Percentiles rank a stretch among this genome's conserved stretches.
These are phyloP conservation scores for Trilocha varians DNA, from an alignment of 2,888 invertebrate genomes.

Conservation along the genomic window DNA sequence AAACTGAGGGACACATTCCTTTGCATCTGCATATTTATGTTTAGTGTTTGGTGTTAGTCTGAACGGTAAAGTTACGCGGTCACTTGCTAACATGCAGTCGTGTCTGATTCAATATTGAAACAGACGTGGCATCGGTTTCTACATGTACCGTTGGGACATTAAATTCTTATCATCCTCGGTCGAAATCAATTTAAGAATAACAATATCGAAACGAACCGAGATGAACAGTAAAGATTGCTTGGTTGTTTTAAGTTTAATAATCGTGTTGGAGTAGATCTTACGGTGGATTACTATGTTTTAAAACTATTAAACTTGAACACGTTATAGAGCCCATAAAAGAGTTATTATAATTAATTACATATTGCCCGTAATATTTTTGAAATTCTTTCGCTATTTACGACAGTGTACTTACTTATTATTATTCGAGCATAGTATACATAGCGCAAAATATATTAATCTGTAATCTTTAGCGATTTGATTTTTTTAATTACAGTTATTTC, in stretches of 20 bases:
- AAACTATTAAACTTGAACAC: constrained; percentile 14
- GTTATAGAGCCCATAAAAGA: too few relatives aligned
- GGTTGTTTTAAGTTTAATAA: constrained; percentile 54
- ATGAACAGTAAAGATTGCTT: constrained; percentile 54
- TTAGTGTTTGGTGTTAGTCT: constrained; percentile 10
- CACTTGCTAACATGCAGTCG: constrained; percentile 16
- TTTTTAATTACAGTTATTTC: too few relatives aligned
- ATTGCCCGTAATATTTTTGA: too few relatives aligned
- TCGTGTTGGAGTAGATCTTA: constrained; percentile 34
- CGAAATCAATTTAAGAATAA: constrained; percentile 53
- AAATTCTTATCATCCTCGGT: constrained; percentile 53
- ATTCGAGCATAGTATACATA: too few relatives aligned
- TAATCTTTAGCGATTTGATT: too few relatives aligned
- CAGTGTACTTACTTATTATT: too few relatives aligned
- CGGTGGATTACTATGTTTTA: constrained; percentile 11
- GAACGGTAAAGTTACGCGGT: constrained; percentile 5
- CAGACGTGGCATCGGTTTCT: constrained; percentile 46
- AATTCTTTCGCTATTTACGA: too few relatives aligned
- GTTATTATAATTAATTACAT: too few relatives aligned
- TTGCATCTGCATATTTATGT: background rate
- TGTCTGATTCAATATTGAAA: constrained; percentile 51
- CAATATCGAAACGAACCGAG: constrained; percentile 49
- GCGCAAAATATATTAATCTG: too few relatives aligned
- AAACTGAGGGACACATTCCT: background rate
- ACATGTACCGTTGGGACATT: constrained; percentile 53